These are phyloP conservation scores for Cavia porcellus DNA, from an alignment of 2,113 vertebrate species.

Conservation along the genomic window DNA sequence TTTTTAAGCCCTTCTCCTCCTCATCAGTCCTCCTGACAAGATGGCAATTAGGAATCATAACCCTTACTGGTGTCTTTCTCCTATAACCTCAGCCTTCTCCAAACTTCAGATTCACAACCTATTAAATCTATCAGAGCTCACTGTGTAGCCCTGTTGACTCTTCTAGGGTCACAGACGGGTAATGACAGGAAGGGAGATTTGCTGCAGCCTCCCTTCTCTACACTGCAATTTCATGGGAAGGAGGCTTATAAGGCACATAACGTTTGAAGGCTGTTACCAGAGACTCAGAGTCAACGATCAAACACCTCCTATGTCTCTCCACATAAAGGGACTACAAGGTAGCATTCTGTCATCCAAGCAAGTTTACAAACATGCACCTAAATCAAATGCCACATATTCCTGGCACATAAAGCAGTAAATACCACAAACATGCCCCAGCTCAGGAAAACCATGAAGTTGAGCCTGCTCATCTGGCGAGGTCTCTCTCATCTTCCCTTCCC, in stretches of 20 bases:
- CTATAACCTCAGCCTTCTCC: not conserved
- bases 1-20: not conserved
- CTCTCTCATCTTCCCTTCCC: not conserved
- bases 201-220: not conserved
- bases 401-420: not conserved
- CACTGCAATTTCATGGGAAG: not conserved
- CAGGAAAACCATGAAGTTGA: not conserved
- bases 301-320: not conserved
- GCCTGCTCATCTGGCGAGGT: not conserved
- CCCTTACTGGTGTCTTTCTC: not conserved
- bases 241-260: not conserved
- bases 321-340: not conserved
- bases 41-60: not conserved
- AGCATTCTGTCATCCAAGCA: not conserved
- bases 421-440: not conserved
- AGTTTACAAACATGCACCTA: constrained; percentile 15
- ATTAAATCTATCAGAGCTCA: not conserved
- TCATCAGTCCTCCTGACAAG: not conserved
- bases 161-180: not conserved
- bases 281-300: constrained; percentile 55
- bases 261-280: not conserved
- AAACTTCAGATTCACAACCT: not conserved
- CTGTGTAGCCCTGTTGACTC: not conserved
- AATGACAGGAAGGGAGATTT: not conserved
- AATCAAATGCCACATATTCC: constrained; percentile 9